Percentiles rank a stretch among this genome's conserved stretches.
These are phyloP conservation scores for Corella eumyota DNA, from an alignment of 23 tunicate species.

Conservation along the genomic window DNA sequence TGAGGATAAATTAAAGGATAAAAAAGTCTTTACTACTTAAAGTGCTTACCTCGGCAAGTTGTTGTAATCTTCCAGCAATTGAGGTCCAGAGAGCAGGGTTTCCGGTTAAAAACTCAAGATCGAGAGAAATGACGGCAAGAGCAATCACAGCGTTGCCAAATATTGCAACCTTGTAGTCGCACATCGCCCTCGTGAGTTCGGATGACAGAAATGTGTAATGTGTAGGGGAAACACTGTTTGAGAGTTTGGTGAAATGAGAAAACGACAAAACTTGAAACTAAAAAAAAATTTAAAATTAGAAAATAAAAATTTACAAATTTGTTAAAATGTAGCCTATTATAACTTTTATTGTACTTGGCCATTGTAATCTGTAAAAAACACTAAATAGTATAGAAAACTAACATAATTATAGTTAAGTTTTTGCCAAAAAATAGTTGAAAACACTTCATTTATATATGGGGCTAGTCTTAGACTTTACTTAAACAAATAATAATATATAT, in stretches of 20 bases:
- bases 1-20: no score
- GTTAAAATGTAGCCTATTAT: no score
- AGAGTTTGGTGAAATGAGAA: conserved; percentile 26
- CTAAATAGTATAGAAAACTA: no score
- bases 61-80: conserved; percentile 41
- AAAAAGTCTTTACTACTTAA: no score
- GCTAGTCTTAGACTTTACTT: no score
- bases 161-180: conserved; percentile 33
- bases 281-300: neutral
- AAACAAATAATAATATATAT: neutral
- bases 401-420: no score
- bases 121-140: conserved; percentile 48
- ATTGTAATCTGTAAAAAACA: no score
- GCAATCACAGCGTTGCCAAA: conserved; percentile 52
- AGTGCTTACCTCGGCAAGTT: conserved; percentile 36
- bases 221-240: conserved; percentile 9
- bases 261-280: conserved; percentile 56
- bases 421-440: no score
- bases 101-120: conserved; percentile 15
- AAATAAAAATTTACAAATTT: no score
- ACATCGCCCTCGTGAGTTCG: conserved; percentile 22
- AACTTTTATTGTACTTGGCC: no score
- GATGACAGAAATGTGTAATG: conserved; percentile 27
- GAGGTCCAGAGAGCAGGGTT: conserved; percentile 25
- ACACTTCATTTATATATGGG: no score